Evolutionary conservation across 2,888 invertebrate species (phyloP).

Genomic region (Philaethria dido): DNA sequence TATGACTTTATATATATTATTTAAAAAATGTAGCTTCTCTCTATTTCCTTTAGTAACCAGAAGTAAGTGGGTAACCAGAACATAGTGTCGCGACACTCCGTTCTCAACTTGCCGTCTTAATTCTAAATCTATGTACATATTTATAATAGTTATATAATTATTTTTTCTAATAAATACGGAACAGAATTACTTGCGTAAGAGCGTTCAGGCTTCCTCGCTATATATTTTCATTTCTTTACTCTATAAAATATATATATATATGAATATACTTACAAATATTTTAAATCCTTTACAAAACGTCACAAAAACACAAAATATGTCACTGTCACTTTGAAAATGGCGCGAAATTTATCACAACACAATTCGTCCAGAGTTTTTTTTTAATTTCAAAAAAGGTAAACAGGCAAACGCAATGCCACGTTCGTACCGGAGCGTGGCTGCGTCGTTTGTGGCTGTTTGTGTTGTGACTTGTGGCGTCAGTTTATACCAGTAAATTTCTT

Average conservation of each 20-base stretch:
- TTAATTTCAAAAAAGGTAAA: conserved; percentile 31
- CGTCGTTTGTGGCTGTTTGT: conserved; percentile 65
- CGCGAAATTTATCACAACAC: conserved; percentile 58
- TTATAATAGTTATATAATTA: conserved; percentile 51
- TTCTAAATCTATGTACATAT: conserved; percentile 48
- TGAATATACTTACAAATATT: conserved; percentile 48
- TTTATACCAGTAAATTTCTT: conserved; percentile 58
- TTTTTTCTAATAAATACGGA: conserved; percentile 48
- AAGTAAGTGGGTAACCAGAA: no score
- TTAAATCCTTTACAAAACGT: conserved; percentile 51
- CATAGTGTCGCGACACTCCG: no score
- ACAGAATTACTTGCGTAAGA: conserved; percentile 56
- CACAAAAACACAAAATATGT: conserved; percentile 60
- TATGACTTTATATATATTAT: neutral
- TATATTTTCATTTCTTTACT: conserved; percentile 27
- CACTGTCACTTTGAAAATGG: conserved; percentile 61
- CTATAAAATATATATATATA: conserved; percentile 15
- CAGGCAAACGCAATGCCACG: conserved; percentile 65
- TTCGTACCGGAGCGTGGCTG: conserved; percentile 71
- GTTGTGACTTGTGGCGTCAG: conserved; percentile 11
- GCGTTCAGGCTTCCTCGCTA: conserved; percentile 34
- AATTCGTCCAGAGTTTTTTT: conserved; percentile 35
- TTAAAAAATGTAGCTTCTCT: no score
- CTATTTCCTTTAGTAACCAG: no score
- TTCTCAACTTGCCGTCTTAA: no score